Conservation (phyloP, 2,113 vertebrate genomes). For the Ptilorrhoa leucosticta region DNA sequence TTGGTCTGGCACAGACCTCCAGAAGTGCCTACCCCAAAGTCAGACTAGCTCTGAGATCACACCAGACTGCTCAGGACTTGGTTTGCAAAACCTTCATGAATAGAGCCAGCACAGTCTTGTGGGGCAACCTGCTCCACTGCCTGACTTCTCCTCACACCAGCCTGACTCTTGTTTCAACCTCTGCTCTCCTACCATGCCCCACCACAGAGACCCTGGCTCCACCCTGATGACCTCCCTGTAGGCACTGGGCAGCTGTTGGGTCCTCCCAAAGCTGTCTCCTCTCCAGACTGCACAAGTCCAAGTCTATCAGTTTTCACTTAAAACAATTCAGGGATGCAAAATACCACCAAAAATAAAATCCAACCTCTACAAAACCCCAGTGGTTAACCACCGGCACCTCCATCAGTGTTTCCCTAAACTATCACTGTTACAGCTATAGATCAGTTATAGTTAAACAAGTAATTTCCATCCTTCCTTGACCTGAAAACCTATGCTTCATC, state of each 20-base stretch:
- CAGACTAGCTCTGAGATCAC: not conserved
- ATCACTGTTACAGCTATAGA: not conserved
- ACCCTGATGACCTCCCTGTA: not conserved
- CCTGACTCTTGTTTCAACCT: not conserved
- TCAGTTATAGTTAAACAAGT: not conserved
- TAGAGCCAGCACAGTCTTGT: not conserved
- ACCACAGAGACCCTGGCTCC: not conserved
- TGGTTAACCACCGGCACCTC: not conserved
- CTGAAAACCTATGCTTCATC: not conserved
- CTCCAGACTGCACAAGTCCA: not conserved
- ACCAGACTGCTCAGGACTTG: not conserved
- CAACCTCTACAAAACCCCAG: not conserved
- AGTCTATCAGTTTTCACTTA: not conserved
- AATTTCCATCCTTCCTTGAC: not conserved
- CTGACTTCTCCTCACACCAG: not conserved
- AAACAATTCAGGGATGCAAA: not conserved
- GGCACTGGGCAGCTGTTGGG: not conserved
- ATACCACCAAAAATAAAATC: not conserved
- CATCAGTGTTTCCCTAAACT: not conserved
- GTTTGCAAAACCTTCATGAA: not conserved
- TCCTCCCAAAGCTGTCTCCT: not conserved
- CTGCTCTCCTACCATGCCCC: not conserved
- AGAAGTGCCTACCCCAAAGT: not conserved
- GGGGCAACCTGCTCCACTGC: not conserved
- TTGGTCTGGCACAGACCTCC: not conserved